phyloP scores from a whole-genome alignment of 2,888 invertebrate species.

The Drosophila greeni region DNA sequence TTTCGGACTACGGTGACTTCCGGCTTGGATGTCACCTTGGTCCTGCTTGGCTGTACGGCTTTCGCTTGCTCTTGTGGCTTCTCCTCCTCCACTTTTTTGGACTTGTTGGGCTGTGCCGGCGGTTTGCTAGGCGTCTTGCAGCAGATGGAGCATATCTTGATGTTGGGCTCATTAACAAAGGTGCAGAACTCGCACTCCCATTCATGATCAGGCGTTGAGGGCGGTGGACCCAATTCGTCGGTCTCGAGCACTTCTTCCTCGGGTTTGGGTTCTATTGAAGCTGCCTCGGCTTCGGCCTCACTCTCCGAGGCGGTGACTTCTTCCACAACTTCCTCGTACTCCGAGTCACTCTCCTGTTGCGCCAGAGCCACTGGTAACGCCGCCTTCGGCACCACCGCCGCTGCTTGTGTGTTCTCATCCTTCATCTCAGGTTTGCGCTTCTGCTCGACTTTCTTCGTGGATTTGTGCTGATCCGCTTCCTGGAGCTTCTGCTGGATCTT shows the following conservation, averaged over 20 bases:
- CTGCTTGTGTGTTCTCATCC: constrained; percentile 59
- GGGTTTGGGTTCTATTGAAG: not conserved
- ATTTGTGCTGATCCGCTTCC: constrained; percentile 58
- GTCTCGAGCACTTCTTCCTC: constrained; percentile 34
- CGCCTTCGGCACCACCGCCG: constrained; percentile 52
- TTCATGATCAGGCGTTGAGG: constrained; percentile 81
- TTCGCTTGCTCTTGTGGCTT: constrained; percentile 22
- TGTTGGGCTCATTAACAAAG: constrained; percentile 89
- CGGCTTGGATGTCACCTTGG: constrained; percentile 9
- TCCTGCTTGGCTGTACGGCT: not conserved
- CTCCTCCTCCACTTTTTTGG: constrained; percentile 14
- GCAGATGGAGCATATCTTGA: constrained; percentile 90
- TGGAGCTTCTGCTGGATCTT: constrained; percentile 78
- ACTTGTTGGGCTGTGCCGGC: constrained; percentile 49
- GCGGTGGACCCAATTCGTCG: constrained; percentile 77
- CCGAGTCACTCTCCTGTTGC: constrained; percentile 47
- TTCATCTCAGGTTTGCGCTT: constrained; percentile 54
- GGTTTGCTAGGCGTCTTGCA: constrained; percentile 86
- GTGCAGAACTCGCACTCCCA: constrained; percentile 96
- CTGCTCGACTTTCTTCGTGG: constrained; percentile 38
- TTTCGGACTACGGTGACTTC: constrained; percentile 43
- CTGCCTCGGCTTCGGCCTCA: constrained; percentile 48
- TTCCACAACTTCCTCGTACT: constrained; percentile 50
- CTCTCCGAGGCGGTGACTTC: constrained; percentile 46
- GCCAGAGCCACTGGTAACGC: constrained; percentile 2